Base-by-base conservation (phyloP, 30 jellyfish, hydroid and myxozoan species). In the Pseudorhiza aurosa region DNA sequence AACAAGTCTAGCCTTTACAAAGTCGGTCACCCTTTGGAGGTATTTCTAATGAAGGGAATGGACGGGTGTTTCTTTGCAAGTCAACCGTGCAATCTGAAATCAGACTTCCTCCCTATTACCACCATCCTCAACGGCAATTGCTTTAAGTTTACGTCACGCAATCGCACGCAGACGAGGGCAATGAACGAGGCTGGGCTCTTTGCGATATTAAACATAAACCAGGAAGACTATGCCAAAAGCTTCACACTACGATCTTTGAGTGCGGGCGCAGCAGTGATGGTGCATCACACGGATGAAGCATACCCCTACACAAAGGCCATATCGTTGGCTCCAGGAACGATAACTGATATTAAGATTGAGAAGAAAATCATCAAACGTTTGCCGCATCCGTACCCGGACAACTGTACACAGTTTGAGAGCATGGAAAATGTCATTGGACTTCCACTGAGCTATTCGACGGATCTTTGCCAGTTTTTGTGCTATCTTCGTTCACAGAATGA, bases 321-420 rank as follows among this genome's bases (percentile, higher is more conserved):
- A 4, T 19, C 14, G 8, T 24, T 59, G 8, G 75, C 51, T 12
- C 91, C 91, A 0, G 75, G 79, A 11, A 69, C 78, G 0, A 39
- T 44, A 21, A 59, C 91, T 11, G 63, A 72, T 4, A 80, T 80
- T 32, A 57, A 58, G 26, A 22, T 80, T 18, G 58, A 57, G 42
- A 80, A 80, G 75, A 44, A 42, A 33, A 55, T 53, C 4, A 27
- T 43, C 11, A 47, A 46, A 27, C 91, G 83, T 21, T 42, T 80
- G 30, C 50, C 18, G 18, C 14, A 26, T 45, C 91, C 91, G 14
- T 80, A 80, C 22, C 59, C 75, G 31, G 85, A 65, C 42, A 17
- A 53, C 24, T 53, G 67, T 53, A 18, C 36, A 19, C n/a, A 53
- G 2, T 9, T 4, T 9, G 17, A 15, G 12, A 24, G 11, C 51